A percentile compares a stretch with the other conserved stretches of the same genome.
Conservation (phyloP, 2,888 invertebrate species). For the Eristalis intricaria region DNA sequence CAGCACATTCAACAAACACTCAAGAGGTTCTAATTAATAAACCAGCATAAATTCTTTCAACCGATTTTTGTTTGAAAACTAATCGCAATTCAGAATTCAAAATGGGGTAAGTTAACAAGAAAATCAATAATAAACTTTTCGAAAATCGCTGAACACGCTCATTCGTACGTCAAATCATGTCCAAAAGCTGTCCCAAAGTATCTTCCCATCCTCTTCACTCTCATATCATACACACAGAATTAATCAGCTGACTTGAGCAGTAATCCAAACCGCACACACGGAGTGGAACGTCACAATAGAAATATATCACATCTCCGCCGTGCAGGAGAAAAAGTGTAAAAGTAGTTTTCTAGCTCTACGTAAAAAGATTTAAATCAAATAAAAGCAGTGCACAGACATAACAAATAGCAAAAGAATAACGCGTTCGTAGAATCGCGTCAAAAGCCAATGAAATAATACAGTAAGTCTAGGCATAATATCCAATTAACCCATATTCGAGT, state of each 20-base stretch:
- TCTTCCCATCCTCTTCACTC: slow-evolving; percentile 24
- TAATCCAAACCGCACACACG: slow-evolving; percentile 57
- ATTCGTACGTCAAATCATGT: slow-evolving; percentile 36
- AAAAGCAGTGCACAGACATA: not conserved
- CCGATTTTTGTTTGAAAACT: too few relatives aligned
- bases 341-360: slow-evolving; percentile 6
- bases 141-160: slow-evolving; percentile 9
- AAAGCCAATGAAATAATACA: slow-evolving; percentile 1
- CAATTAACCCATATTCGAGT: slow-evolving; percentile 68
- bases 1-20: too few relatives aligned
- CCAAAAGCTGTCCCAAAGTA: slow-evolving; percentile 49
- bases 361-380: slow-evolving; percentile 11
- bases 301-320: slow-evolving; percentile 45
- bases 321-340: slow-evolving; percentile 8
- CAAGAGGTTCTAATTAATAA: not conserved
- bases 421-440: slow-evolving; percentile 17
- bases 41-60: not conserved
- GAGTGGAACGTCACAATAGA: slow-evolving; percentile 56
- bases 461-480: slow-evolving; percentile 43
- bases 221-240: slow-evolving; percentile 22
- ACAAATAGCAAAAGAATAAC: not conserved
- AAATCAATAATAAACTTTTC: not conserved
- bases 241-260: slow-evolving; percentile 70
- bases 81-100: not conserved
- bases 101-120: slow-evolving; percentile 40